A percentile compares a stretch with the other conserved stretches of the same genome.
phyloP scores from a whole-genome alignment of 2,113 vertebrate species.

The Nesogale talazaci region DNA sequence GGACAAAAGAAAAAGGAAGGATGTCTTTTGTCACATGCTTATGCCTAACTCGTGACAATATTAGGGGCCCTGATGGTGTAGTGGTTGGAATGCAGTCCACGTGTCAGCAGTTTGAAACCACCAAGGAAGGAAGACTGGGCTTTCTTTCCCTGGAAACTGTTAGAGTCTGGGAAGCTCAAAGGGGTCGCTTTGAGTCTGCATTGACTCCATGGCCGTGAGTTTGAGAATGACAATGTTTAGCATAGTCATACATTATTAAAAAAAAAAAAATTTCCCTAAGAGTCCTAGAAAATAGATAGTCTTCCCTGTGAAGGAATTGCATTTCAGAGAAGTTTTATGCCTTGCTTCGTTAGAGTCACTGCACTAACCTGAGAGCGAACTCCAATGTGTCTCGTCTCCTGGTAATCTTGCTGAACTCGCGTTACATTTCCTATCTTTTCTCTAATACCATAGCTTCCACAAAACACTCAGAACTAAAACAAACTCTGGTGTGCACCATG shows the following conservation, averaged over 20 bases:
- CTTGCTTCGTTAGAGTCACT: not conserved
- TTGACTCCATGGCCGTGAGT: too few relatives aligned
- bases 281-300: not conserved
- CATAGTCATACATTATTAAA: not conserved
- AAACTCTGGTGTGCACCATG: not conserved
- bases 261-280: not conserved
- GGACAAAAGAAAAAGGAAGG: not conserved
- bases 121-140: too few relatives aligned
- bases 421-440: constrained; percentile 29
- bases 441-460: not conserved
- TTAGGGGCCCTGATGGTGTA: too few relatives aligned
- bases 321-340: not conserved
- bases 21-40: not conserved
- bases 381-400: not conserved
- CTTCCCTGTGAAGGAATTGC: not conserved
- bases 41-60: too few relatives aligned
- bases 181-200: too few relatives aligned
- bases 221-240: not conserved
- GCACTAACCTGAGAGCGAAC: not conserved
- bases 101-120: too few relatives aligned
- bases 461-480: not conserved
- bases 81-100: too few relatives aligned
- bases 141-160: too few relatives aligned
- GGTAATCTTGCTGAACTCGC: not conserved
- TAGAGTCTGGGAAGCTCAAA: too few relatives aligned